Conservation (phyloP, 1,140 invertebrate genomes). For the Formica exsecta region DNA sequence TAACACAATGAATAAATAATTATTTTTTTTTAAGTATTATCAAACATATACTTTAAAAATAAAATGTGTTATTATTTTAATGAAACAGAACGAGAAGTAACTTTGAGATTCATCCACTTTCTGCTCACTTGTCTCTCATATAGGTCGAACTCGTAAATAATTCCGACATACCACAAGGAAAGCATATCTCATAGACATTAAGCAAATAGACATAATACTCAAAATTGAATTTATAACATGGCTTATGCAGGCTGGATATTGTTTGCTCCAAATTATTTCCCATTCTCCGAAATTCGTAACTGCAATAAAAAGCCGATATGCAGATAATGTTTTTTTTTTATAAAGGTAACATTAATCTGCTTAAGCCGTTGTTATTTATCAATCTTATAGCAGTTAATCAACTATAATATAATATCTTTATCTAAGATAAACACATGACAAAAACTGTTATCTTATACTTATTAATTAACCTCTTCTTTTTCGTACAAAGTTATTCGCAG, state of each 20-base stretch:
- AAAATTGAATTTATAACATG: constrained; percentile 55
- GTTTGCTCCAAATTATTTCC: constrained; percentile 66
- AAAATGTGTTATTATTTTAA: neutral
- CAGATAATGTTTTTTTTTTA: constrained; percentile 47
- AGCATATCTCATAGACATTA: constrained; percentile 33
- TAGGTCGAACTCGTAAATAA: constrained; percentile 34
- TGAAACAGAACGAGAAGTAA: neutral
- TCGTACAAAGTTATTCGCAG: neutral
- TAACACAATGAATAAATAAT: neutral
- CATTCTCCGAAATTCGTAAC: constrained; percentile 38
- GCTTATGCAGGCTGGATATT: constrained; percentile 39
- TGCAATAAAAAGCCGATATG: constrained; percentile 53
- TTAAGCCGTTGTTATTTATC: neutral
- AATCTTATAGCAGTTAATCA: neutral
- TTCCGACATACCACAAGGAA: constrained; percentile 1
- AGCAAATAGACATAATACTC: constrained; percentile 43
- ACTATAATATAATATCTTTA: neutral
- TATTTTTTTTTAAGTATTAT: neutral
- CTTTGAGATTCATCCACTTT: constrained; percentile 4
- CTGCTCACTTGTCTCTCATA: neutral
- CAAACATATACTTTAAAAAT: neutral
- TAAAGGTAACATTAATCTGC: constrained; percentile 52
- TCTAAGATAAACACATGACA: neutral
- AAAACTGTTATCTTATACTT: neutral
- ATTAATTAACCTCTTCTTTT: too few relatives aligned